Evolutionary conservation across 2,113 vertebrate species (phyloP).

Genomic region (Canis aureus): DNA sequence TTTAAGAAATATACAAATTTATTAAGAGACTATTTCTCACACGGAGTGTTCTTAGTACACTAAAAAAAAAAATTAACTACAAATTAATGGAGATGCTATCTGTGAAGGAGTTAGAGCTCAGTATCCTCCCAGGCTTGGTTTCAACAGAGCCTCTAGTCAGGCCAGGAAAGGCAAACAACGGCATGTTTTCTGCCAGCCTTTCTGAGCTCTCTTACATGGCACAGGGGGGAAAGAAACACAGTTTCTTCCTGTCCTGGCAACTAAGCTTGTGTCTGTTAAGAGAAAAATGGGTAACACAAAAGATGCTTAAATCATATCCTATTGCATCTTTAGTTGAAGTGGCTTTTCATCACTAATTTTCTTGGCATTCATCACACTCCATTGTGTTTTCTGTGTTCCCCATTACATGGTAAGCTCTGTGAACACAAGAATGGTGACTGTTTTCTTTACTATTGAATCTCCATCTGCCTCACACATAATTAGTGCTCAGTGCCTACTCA

Average conservation of each 20-base stretch:
- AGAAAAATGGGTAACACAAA: constrained; percentile 45
- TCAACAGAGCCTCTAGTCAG: background rate
- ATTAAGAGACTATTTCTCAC: background rate
- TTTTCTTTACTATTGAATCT: constrained; percentile 62
- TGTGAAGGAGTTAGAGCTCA: constrained; percentile 59
- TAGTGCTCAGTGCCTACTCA: background rate
- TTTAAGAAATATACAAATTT: constrained; percentile 47
- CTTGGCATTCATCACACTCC: background rate
- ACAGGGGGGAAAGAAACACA: background rate
- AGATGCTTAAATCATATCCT: constrained; percentile 32
- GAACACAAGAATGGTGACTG: background rate
- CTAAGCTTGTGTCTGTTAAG: constrained; percentile 1
- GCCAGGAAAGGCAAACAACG: constrained; percentile 29
- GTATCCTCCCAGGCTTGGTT: background rate
- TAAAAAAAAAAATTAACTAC: background rate
- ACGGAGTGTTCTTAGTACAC: background rate
- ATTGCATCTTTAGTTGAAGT: constrained; percentile 41
- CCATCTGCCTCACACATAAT: background rate
- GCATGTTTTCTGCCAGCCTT: constrained; percentile 6
- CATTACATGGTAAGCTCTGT: constrained; percentile 24
- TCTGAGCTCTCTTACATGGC: constrained; percentile 8
- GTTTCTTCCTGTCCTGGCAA: constrained; percentile 11
- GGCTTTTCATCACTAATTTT: constrained; percentile 65
- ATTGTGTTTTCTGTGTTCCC: constrained; percentile 38
- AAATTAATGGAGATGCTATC: constrained; percentile 41